These are phyloP conservation scores for Leptinotarsa haldemani DNA, from an alignment of 2,888 invertebrate species.

Conservation along the genomic window DNA sequence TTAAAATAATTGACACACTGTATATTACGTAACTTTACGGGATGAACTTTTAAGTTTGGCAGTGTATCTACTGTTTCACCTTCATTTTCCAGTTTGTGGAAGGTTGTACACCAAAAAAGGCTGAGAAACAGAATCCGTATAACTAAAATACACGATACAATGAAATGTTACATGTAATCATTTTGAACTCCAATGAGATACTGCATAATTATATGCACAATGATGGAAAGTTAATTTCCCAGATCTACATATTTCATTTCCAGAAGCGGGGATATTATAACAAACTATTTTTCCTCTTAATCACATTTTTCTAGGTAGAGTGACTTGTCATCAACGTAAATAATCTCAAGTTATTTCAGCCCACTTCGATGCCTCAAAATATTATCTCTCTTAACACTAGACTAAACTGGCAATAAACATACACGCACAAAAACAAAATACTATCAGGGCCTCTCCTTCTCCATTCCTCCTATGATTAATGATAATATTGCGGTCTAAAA, in stretches of 20 bases:
- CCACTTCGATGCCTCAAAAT: conserved; percentile 33
- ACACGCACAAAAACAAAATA: conserved; percentile 47
- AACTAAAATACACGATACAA: too few species aligned
- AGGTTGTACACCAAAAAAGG: too few species aligned
- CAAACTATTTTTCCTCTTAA: not conserved
- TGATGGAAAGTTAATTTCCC: too few species aligned
- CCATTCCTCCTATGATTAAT: conserved; percentile 45
- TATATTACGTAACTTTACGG: too few species aligned
- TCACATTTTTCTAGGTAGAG: not conserved
- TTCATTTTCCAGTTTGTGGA: too few species aligned
- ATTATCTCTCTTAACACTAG: conserved; percentile 47
- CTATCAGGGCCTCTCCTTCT: conserved; percentile 41
- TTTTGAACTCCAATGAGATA: too few species aligned
- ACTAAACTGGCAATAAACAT: conserved; percentile 42
- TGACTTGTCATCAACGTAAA: conserved; percentile 1
- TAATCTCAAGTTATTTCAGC: conserved; percentile 16
- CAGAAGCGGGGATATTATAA: not conserved
- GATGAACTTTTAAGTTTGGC: too few species aligned
- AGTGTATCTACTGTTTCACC: too few species aligned
- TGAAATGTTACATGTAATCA: too few species aligned
- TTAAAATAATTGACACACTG: too few species aligned
- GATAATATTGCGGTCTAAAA: conserved; percentile 48
- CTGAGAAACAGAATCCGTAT: too few species aligned
- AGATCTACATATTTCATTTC: not conserved
- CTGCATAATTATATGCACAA: too few species aligned